Conservation (phyloP, 2,797 vertebrate species). For the Propithecus deckenii region DNA sequence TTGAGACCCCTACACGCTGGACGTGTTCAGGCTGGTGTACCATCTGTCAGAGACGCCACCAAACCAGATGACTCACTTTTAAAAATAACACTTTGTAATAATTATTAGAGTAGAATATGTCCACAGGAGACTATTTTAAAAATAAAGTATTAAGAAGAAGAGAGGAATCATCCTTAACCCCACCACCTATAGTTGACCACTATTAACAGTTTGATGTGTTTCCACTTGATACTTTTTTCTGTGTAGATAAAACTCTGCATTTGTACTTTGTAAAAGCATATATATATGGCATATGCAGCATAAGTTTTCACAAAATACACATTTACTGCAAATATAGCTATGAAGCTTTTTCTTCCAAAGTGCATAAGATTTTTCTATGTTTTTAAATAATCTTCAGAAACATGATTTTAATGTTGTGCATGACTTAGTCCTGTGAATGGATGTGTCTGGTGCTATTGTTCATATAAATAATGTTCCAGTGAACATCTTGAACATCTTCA, state of each 20-base stretch:
- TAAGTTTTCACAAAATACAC: background rate
- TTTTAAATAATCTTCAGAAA: background rate
- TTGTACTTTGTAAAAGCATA: background rate
- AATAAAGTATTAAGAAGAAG: constrained; percentile 9
- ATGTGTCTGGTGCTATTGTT: background rate
- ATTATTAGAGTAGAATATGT: background rate
- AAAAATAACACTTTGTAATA: constrained; percentile 27
- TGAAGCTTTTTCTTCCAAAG: background rate
- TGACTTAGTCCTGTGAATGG: background rate
- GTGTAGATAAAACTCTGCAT: background rate
- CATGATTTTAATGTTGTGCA: background rate
- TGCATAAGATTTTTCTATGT: background rate
- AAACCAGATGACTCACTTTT: constrained; percentile 27
- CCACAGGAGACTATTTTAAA: background rate
- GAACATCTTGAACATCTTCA: background rate
- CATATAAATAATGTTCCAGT: background rate
- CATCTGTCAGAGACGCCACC: constrained; percentile 26
- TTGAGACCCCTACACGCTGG: background rate
- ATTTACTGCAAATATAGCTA: background rate
- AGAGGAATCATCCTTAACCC: background rate
- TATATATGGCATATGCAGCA: too few species aligned
- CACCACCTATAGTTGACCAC: background rate
- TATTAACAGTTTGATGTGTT: background rate
- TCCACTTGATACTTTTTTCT: background rate
- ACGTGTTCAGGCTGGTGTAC: background rate